Base-by-base conservation (phyloP, 2,888 invertebrate genomes). In the Siphonodentalium dalli region DNA sequence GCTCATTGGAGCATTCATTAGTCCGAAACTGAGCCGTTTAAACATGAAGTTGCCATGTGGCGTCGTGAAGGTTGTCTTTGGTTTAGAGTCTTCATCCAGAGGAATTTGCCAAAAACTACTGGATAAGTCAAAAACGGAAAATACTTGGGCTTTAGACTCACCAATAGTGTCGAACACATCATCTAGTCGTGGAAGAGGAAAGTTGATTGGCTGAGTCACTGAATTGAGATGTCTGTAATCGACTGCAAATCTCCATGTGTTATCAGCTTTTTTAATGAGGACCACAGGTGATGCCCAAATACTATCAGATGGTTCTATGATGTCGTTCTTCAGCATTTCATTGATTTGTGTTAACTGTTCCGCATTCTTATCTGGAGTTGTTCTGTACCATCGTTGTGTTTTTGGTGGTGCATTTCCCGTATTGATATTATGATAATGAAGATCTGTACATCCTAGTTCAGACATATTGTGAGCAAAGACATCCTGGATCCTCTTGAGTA, bases 11-110 rank as follows among this genome's bases (percentile, higher is more conserved):
- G 58, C 53, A 50, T 65, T 62, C 35, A 41, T 53, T 2, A 67
- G 48, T 8, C 66, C 65, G 46, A 65, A 67, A 0, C 62, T 58
- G 39, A 65, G 37, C 13, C 52, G 23, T 6, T 54, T 58, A 28
- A 38, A 66, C 9, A 49, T 45, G 35, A 59, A 63, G 2, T 56
- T 44, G 5, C 59, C 59, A 31, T 55, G 34, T 20, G 58, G 57
- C 1, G 53, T 56, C 7, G 61, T 51, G 29, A 64, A 63, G 3
- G 61, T 55, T 34, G 45, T 42, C 31, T 65, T 65, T 31, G 44
- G 47, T 26, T 44, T 42, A 9, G 54, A 54, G 13, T 31, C 43
- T 0, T 15, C 31, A n/a, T 55, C 53, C 34, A 65, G 28, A 3
- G 46, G 49, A 5, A 65, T 31, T 31, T 58, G 57, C 49, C 59